phyloP scores from a whole-genome alignment of 1,140 invertebrate species.

The Matsumurasca onukii region DNA sequence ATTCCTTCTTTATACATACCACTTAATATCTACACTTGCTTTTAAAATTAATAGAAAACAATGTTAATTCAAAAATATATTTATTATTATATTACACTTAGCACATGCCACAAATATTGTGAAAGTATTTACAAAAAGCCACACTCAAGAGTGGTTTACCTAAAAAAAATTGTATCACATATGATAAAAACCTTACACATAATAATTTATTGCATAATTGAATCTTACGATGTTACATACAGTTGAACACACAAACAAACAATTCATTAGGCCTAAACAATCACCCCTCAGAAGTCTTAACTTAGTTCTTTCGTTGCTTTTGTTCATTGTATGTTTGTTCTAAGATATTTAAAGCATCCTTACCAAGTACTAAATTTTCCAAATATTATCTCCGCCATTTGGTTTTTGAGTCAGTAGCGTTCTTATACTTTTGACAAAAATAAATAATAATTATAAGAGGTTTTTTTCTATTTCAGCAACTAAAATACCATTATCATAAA shows the following conservation, averaged over 20 bases:
- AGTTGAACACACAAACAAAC: conserved; percentile 16
- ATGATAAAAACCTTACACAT: conserved; percentile 25
- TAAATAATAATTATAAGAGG: too few relatives aligned
- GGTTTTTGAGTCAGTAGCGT: too few relatives aligned
- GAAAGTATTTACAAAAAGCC: conserved; percentile 28
- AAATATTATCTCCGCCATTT: too few relatives aligned
- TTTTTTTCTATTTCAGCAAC: too few relatives aligned
- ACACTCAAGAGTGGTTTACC: neutral
- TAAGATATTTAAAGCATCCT: conserved; percentile 27
- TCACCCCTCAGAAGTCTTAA: neutral
- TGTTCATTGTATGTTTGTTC: conserved; percentile 25
- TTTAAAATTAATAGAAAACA: conserved; percentile 21
- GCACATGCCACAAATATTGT: conserved; percentile 28
- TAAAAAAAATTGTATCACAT: conserved; percentile 19
- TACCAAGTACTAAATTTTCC: too few relatives aligned
- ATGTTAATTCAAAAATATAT: conserved; percentile 25
- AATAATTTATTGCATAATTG: conserved; percentile 27
- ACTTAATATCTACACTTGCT: neutral
- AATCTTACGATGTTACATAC: neutral
- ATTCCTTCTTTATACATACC: neutral
- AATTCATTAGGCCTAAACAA: conserved; percentile 22
- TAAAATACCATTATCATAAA: too few relatives aligned
- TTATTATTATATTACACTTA: conserved; percentile 19
- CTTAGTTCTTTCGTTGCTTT: neutral
- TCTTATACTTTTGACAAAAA: too few relatives aligned